These are phyloP conservation scores for Probosciger aterrimus DNA, from an alignment of 2,113 vertebrate species.

Conservation along the genomic window DNA sequence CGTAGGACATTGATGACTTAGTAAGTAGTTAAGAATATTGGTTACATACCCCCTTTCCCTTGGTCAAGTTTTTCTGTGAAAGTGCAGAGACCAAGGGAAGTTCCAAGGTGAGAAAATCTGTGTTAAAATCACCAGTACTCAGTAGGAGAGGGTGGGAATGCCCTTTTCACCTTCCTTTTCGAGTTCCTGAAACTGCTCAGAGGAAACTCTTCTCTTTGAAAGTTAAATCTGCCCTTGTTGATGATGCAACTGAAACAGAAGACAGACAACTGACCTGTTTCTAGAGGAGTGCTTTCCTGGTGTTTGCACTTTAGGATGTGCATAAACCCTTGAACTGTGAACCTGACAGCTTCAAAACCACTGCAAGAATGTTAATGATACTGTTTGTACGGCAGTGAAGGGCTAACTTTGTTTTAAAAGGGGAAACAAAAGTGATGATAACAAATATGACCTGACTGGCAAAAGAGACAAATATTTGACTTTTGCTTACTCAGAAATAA, in stretches of 20 bases:
- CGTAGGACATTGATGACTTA: background rate
- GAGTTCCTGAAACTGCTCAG: background rate
- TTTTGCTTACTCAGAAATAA: background rate
- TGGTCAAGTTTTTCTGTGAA: background rate
- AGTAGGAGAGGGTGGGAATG: background rate
- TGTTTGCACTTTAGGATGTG: background rate
- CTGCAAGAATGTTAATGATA: background rate
- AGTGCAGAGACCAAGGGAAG: background rate
- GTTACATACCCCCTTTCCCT: background rate
- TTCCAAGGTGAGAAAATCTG: background rate
- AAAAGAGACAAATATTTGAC: background rate
- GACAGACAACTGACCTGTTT: constrained; percentile 23
- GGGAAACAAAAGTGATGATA: background rate
- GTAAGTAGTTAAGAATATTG: background rate
- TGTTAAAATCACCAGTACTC: background rate
- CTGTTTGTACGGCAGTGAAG: background rate
- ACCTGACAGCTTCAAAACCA: background rate
- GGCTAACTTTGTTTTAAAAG: constrained; percentile 5
- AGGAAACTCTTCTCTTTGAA: constrained; percentile 2
- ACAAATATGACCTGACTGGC: background rate
- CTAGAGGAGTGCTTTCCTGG: background rate
- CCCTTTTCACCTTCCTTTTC: constrained; percentile 43
- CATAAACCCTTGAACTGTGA: constrained; percentile 10
- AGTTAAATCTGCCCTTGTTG: background rate
- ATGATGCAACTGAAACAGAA: constrained; percentile 23